Evolutionary conservation across 2,797 vertebrate genomes (phyloP), one percentile per base, ranked within the genome.

Genomic region (Lepidocolaptes lacrymiger): DNA sequence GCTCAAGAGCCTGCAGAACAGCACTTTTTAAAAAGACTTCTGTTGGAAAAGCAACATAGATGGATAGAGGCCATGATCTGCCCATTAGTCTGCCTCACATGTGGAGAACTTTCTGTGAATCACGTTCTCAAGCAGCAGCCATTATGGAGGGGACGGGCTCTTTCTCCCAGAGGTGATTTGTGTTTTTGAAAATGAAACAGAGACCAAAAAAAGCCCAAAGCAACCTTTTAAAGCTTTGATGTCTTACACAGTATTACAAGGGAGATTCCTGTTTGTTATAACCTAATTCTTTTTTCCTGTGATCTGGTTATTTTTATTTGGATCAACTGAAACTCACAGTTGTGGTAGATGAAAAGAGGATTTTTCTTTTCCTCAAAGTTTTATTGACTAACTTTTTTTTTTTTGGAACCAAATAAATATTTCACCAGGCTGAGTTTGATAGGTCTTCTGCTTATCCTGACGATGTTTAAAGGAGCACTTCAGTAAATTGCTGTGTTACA

Each of bases 101-200:
- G 0, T 32, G 20, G 14, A 62, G 63, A 61, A 4, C 64, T 67
- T 58, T 19, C 32, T 62, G 24, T 37, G 66, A 63, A 28, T 67
- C 0, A 0, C 1, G 1, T 68, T 84, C 54, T 41, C 37, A 32
- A 39, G 43, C 61, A 73, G 66, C 64, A 37, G 9, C 8, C 2
- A 49, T 49, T 61, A 22, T 16, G 23, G 28, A 49, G 74, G 26
- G 69, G 27, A 88, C 71, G 23, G 28, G 22, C 28, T 74, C 14
- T 77, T 91, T 51, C 23, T 64, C 23, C 9, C 20, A 34, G 59
- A 54, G 43, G 58, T 3, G 2, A 43, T 43, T 39, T 23, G 16
- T 66, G 41, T 6, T 61, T 85, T 81, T 51, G 27, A 79, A 89
- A 84, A 62, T 5, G 15, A 91, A 95, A 63, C 27, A 49, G 68